Evolutionary conservation across 2,113 vertebrate genomes (phyloP).

Genomic region (Dunckerocampus dactyliophorus): DNA sequence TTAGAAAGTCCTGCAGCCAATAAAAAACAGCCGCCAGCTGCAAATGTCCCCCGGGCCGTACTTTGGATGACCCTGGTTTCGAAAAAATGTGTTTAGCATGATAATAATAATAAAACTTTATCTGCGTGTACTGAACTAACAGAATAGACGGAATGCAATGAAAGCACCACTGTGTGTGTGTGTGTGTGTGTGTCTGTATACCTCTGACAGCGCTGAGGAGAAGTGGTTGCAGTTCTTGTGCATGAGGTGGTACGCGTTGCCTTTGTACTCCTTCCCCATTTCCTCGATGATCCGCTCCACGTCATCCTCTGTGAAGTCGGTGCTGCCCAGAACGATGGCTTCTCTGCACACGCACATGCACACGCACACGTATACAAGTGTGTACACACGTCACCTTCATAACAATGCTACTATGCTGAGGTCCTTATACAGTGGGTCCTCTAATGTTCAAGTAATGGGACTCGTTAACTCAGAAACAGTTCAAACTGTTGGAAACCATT

Average conservation of each 20-base stretch:
- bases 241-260: slow-evolving; percentile 98
- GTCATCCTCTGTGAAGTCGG: slow-evolving; percentile 96
- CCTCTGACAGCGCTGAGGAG: slow-evolving; percentile 96
- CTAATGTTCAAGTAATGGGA: not conserved
- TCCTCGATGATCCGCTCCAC: slow-evolving; percentile 96
- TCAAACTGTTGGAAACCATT: not conserved
- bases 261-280: slow-evolving; percentile 97
- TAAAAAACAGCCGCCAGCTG: too few relatives aligned
- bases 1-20: too few relatives aligned
- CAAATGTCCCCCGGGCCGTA: too few relatives aligned
- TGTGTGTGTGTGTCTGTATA: slow-evolving; percentile 40
- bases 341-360: slow-evolving; percentile 73
- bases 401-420: not conserved
- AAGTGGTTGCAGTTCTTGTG: slow-evolving; percentile 99
- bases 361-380: not conserved
- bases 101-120: not conserved
- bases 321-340: slow-evolving; percentile 94
- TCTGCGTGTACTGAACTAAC: too few relatives aligned
- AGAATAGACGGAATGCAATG: too few relatives aligned
- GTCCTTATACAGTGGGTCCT: not conserved
- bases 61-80: too few relatives aligned
- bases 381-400: not conserved
- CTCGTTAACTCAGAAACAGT: too few relatives aligned
- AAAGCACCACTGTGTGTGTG: not conserved
- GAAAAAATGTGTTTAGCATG: too few relatives aligned